Conservation (phyloP, 1,140 invertebrate genomes). For the Drosophila albomicans region DNA sequence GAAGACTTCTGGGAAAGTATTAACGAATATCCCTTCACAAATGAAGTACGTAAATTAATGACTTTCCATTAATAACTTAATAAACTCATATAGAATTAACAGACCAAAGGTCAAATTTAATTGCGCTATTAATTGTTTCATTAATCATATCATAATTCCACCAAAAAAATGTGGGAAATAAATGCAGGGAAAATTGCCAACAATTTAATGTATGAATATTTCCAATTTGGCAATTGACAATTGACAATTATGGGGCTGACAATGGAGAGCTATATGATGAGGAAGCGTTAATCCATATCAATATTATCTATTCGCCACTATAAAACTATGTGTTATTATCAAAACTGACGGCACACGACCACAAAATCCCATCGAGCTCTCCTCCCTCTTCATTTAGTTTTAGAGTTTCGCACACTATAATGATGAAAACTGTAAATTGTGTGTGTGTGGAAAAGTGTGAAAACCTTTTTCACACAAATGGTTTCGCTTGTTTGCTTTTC, state of each 20-base stretch:
- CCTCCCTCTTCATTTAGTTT: neutral
- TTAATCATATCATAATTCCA: conserved; percentile 10
- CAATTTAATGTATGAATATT: conserved; percentile 31
- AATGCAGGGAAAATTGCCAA: neutral
- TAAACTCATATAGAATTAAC: neutral
- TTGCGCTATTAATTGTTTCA: neutral
- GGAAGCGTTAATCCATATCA: conserved; percentile 69
- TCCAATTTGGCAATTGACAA: conserved; percentile 44
- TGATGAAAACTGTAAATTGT: conserved; percentile 14
- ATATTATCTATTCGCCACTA: conserved; percentile 74
- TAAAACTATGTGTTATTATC: conserved; percentile 32
- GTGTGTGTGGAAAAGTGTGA: conserved; percentile 64
- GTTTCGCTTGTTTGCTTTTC: conserved; percentile 63
- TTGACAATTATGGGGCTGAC: conserved; percentile 49
- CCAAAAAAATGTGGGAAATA: conserved; percentile 19
- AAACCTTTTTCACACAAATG: conserved; percentile 77
- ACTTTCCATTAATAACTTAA: neutral
- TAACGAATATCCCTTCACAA: neutral
- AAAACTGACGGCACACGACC: conserved; percentile 62
- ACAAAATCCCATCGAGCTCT: neutral
- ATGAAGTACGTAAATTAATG: neutral
- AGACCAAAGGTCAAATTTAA: conserved; percentile 1
- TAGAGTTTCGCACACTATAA: neutral
- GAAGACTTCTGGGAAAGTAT: no score
- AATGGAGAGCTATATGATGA: conserved; percentile 4